These are phyloP conservation scores for Caenorhabditis zanzibari DNA, from an alignment of 2,888 invertebrate species.

Conservation along the genomic window DNA sequence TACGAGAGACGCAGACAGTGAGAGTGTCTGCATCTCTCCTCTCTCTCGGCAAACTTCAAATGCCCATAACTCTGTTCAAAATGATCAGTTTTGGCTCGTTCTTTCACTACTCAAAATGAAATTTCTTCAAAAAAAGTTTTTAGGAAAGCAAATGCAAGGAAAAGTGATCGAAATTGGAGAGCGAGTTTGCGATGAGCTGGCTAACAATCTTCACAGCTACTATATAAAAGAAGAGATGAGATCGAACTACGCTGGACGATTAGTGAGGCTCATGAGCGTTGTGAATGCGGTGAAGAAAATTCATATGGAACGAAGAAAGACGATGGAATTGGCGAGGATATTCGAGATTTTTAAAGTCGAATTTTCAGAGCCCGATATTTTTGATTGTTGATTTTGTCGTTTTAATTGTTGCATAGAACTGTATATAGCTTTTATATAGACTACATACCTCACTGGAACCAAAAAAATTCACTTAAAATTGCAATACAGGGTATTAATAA, in stretches of 20 bases:
- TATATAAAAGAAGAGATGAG: slow-evolving; percentile 60
- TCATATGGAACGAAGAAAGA: slow-evolving; percentile 64
- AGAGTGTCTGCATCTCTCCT: not conserved
- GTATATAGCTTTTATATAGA: not conserved
- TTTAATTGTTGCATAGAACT: not conserved
- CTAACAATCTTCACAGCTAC: slow-evolving; percentile 66
- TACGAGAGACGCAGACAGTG: not conserved
- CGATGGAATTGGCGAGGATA: slow-evolving; percentile 69
- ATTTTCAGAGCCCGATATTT: slow-evolving; percentile 63
- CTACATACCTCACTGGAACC: not conserved
- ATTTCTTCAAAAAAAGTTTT: slow-evolving; percentile 13
- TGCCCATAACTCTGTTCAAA: not conserved
- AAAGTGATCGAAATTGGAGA: slow-evolving; percentile 56
- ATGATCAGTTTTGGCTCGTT: not conserved
- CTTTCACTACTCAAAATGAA: not conserved
- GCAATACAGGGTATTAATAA: not conserved
- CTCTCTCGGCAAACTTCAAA: not conserved
- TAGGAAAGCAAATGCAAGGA: slow-evolving; percentile 56
- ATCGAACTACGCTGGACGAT: slow-evolving; percentile 69
- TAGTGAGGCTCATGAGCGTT: slow-evolving; percentile 69
- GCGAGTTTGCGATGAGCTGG: slow-evolving; percentile 59
- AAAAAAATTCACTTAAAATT: slow-evolving; percentile 1
- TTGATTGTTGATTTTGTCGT: slow-evolving; percentile 49
- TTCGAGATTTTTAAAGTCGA: slow-evolving; percentile 74
- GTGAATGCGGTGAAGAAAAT: slow-evolving; percentile 69